phyloP scores from a whole-genome alignment of 2,888 invertebrate genomes.

The Reticulitermes lucifugus region DNA sequence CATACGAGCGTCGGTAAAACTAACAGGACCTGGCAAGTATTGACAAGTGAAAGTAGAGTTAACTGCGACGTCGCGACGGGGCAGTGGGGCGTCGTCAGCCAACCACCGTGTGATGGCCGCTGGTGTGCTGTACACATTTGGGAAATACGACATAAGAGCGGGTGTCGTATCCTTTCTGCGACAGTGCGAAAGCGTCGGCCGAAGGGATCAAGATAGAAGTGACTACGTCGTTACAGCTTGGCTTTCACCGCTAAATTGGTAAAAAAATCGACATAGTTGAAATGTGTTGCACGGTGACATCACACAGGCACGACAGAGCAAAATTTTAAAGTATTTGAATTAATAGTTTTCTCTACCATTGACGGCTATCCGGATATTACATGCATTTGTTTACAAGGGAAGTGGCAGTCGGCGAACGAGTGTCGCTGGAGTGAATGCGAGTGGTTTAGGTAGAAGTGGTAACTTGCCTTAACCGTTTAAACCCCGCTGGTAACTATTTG shows the following conservation, averaged over 20 bases:
- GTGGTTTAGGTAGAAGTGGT: no score
- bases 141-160: conserved; percentile 5
- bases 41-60: conserved; percentile 32
- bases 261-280: not conserved
- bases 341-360: no score
- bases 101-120: conserved; percentile 16
- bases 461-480: no score
- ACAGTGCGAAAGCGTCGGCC: not conserved
- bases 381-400: no score
- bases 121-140: not conserved
- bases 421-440: no score
- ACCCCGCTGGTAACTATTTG: no score
- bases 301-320: no score
- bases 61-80: conserved; percentile 34
- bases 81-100: conserved; percentile 29
- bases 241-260: not conserved
- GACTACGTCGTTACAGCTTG: not conserved
- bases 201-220: not conserved
- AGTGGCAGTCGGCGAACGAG: no score
- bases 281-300: no score
- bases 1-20: conserved; percentile 8
- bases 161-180: not conserved
- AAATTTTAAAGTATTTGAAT: no score
- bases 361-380: no score
- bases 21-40: conserved; percentile 31